These are phyloP conservation scores for Pelagia noctiluca DNA, from an alignment of 30 jellyfish, hydroid and myxozoan genomes.

Conservation along the genomic window DNA sequence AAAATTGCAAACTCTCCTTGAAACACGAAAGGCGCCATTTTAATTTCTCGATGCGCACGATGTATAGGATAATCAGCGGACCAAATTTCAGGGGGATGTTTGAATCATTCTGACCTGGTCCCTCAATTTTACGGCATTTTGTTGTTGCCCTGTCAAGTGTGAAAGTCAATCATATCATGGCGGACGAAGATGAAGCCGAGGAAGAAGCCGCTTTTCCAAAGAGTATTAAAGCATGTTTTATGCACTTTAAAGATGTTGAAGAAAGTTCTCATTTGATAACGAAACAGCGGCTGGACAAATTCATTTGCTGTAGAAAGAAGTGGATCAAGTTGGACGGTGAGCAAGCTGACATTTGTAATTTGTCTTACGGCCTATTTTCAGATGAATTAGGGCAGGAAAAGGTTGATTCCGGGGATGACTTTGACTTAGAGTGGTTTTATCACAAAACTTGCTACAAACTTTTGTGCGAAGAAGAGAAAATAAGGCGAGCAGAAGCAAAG, in stretches of 20 bases:
- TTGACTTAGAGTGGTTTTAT: background rate
- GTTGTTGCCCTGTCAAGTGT: background rate
- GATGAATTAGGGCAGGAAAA: constrained; percentile 38
- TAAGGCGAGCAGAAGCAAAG: constrained; percentile 18
- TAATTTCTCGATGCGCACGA: constrained; percentile 18
- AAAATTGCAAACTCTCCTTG: background rate
- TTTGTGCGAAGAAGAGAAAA: constrained; percentile 3
- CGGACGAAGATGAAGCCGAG: constrained; percentile 42
- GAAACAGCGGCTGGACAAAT: constrained; percentile 31
- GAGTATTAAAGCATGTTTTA: constrained; percentile 28
- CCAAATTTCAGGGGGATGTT: background rate
- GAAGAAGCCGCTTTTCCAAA: constrained; percentile 22
- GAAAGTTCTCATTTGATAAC: constrained; percentile 34
- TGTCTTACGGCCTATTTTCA: constrained; percentile 28
- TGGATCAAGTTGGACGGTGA: constrained; percentile 51
- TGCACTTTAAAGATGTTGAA: constrained; percentile 34
- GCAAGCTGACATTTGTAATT: constrained; percentile 36
- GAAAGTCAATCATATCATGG: constrained; percentile 5
- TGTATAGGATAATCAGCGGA: constrained; percentile 31
- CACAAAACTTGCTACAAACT: constrained; percentile 12
- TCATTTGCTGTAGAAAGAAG: constrained; percentile 31
- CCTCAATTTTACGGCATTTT: constrained; percentile 11
- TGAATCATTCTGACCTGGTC: constrained; percentile 5
- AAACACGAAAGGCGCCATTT: constrained; percentile 45
- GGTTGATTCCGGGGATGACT: constrained; percentile 30